A percentile compares a stretch with the other conserved stretches of the same genome.
phyloP scores from a whole-genome alignment of 2,888 invertebrate species.

The Stenurella melanura region DNA sequence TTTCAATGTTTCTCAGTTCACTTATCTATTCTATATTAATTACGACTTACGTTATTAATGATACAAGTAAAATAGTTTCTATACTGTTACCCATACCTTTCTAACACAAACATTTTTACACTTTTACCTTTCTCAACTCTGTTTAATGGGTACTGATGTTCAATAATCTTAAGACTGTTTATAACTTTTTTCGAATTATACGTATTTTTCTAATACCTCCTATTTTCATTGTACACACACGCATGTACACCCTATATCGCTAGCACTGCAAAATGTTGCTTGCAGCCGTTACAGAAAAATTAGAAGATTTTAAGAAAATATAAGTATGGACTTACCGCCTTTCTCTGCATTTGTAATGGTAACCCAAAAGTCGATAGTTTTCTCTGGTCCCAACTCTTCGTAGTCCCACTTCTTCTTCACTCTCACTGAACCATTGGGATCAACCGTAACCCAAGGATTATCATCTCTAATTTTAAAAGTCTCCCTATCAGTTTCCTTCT shows the following conservation, averaged over 20 bases:
- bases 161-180: too few species aligned
- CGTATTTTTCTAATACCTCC: too few species aligned
- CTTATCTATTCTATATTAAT: too few species aligned
- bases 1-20: too few species aligned
- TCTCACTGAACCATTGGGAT: slow-evolving; percentile 92
- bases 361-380: slow-evolving; percentile 97
- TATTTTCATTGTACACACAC: slow-evolving; percentile 18
- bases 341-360: slow-evolving; percentile 93
- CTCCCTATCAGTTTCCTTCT: slow-evolving; percentile 93
- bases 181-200: too few species aligned
- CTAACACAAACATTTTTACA: too few species aligned
- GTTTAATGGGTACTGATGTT: too few species aligned
- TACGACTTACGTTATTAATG: too few species aligned
- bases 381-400: slow-evolving; percentile 94
- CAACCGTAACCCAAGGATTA: slow-evolving; percentile 95
- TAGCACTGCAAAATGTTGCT: neutral
- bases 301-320: slow-evolving; percentile 4
- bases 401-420: slow-evolving; percentile 98
- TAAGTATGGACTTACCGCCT: slow-evolving; percentile 80
- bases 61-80: too few species aligned
- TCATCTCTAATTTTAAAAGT: slow-evolving; percentile 95
- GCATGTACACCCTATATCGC: neutral
- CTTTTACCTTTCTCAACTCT: too few species aligned
- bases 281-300: neutral
- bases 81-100: too few species aligned